Conservation (phyloP, 1,140 invertebrate species). For the Myzus persicae region DNA sequence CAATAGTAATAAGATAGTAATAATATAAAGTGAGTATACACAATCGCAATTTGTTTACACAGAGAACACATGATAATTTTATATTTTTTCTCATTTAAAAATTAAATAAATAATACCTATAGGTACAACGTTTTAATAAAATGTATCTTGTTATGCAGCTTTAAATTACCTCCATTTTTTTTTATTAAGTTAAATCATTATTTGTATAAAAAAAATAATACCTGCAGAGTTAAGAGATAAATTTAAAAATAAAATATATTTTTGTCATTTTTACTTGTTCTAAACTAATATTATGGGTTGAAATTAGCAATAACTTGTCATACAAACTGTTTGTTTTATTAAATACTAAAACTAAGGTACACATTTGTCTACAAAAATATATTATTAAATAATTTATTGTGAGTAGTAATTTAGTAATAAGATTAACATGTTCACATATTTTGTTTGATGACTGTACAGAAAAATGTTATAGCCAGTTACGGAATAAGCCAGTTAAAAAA, state of each 20-base stretch:
- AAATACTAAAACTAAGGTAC: neutral
- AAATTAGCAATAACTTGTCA: neutral
- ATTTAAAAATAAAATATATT: neutral
- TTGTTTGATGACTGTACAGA: neutral
- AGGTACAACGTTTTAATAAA: neutral
- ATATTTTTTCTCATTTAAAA: constrained; percentile 19
- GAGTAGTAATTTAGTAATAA: neutral
- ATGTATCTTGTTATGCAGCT: neutral
- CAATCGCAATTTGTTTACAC: neutral
- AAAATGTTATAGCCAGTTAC: too few relatives aligned
- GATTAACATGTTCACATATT: neutral
- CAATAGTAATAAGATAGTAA: neutral
- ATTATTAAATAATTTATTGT: neutral
- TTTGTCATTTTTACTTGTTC: neutral
- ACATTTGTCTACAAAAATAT: too few relatives aligned
- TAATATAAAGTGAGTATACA: neutral
- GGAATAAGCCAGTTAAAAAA: neutral
- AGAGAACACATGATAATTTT: neutral
- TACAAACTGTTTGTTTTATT: neutral
- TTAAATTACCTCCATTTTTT: neutral
- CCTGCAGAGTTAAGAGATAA: neutral
- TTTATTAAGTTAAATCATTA: neutral
- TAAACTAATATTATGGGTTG: neutral
- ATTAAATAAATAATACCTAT: neutral
- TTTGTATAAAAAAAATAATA: neutral